Evolutionary conservation across 2,888 invertebrate genomes (phyloP).

Genomic region (Bugula neritina): DNA sequence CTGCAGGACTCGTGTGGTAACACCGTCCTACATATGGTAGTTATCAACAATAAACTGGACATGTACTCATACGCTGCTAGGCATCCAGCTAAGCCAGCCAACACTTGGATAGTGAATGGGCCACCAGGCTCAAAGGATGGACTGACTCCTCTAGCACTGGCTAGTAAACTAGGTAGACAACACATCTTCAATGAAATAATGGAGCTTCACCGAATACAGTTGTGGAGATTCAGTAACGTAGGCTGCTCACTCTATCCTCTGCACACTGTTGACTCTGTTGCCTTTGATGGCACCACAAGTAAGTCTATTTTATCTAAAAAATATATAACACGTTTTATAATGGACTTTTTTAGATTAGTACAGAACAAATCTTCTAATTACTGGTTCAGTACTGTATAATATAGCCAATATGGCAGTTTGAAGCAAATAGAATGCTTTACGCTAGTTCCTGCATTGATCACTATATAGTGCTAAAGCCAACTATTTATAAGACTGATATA

Average conservation of each 20-base stretch:
- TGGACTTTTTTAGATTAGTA: no score
- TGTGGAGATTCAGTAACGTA: constrained; percentile 98
- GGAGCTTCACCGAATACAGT: constrained; percentile 71
- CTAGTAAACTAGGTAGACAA: constrained; percentile 90
- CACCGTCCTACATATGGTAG: constrained; percentile 98
- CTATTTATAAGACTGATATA: no score
- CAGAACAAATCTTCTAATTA: no score
- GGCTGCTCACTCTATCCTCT: constrained; percentile 96
- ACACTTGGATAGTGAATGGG: constrained; percentile 77
- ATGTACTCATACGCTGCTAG: constrained; percentile 97
- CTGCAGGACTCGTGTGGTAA: constrained; percentile 94
- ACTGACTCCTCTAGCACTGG: constrained; percentile 87
- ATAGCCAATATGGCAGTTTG: no score
- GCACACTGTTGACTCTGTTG: constrained; percentile 87
- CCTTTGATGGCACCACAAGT: constrained; percentile 93
- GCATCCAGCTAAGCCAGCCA: constrained; percentile 70
- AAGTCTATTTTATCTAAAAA: no score
- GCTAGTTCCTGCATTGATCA: no score
- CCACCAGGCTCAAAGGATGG: constrained; percentile 60
- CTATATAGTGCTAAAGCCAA: no score
- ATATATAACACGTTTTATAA: no score
- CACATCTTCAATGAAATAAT: constrained; percentile 97
- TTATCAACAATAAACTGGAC: constrained; percentile 92
- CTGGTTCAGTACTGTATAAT: no score
- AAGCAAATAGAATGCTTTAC: no score